Conservation (phyloP, 2,113 vertebrate species). For the Trichomycterus rosablanca region DNA sequence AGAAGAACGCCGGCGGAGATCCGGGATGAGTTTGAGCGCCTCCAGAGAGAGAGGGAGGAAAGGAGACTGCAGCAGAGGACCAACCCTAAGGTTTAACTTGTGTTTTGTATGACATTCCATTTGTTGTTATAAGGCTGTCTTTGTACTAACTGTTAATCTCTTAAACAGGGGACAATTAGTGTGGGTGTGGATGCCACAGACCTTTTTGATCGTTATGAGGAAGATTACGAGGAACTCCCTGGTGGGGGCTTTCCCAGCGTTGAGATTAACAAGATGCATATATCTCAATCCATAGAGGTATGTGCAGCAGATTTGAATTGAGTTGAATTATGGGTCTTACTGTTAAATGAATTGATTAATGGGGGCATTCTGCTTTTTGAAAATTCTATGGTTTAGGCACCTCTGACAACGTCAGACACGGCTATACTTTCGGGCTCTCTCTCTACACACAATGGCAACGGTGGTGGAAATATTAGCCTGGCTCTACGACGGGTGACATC, state of each 20-base stretch:
- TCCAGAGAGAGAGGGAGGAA: conserved; percentile 91
- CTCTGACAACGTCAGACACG: conserved; percentile 89
- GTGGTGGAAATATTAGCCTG: conserved; percentile 89
- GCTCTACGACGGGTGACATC: conserved; percentile 87
- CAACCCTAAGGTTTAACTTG: conserved; percentile 86
- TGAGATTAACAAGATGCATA: conserved; percentile 98
- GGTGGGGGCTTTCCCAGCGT: conserved; percentile 81
- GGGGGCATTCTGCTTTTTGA: not conserved
- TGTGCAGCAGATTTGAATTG: not conserved
- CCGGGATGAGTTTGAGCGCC: conserved; percentile 90
- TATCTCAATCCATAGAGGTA: conserved; percentile 99
- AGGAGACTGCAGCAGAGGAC: conserved; percentile 91
- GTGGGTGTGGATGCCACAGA: conserved; percentile 96
- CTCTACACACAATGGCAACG: conserved; percentile 95
- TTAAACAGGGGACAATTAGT: conserved; percentile 85
- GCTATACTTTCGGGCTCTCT: conserved; percentile 93
- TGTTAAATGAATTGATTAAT: too few relatives aligned
- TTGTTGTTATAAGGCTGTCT: not conserved
- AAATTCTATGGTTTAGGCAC: conserved; percentile 69
- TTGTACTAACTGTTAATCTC: not conserved
- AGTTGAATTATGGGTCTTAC: too few relatives aligned
- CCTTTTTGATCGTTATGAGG: conserved; percentile 94
- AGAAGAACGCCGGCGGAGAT: conserved; percentile 90
- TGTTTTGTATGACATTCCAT: not conserved
- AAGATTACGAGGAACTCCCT: conserved; percentile 84